phyloP scores from a whole-genome alignment of 2,888 invertebrate genomes.

The Coremacera marginata region DNA sequence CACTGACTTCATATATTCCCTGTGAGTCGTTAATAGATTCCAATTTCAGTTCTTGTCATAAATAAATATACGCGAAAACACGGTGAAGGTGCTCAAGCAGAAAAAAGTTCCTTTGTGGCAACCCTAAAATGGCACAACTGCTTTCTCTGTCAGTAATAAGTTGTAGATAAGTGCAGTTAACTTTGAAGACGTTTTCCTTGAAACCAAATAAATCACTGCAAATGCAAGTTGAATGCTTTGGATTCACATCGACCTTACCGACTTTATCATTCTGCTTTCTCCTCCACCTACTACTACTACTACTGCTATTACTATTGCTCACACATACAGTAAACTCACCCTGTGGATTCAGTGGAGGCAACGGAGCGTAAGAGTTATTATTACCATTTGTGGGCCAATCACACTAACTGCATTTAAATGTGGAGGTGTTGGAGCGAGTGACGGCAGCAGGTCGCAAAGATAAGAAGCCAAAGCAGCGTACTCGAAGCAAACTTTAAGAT shows the following conservation, averaged over 20 bases:
- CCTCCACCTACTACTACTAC: background rate
- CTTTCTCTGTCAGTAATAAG: conserved; percentile 33
- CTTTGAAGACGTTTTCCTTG: conserved; percentile 1
- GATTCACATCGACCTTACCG: background rate
- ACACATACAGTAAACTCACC: too few relatives aligned
- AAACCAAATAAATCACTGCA: conserved; percentile 35
- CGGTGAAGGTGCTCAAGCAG: conserved; percentile 26
- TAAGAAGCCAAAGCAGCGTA: conserved; percentile 12
- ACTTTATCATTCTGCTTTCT: background rate
- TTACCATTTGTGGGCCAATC: conserved; percentile 38
- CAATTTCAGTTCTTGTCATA: conserved; percentile 33
- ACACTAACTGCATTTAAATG: conserved; percentile 25
- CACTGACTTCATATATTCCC: background rate
- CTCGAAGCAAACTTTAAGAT: conserved; percentile 41
- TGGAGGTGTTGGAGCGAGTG: conserved; percentile 31
- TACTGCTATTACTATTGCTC: too few relatives aligned
- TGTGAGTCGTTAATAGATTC: conserved; percentile 13
- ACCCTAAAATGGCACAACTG: background rate
- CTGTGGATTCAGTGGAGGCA: conserved; percentile 36
- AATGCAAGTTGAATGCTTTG: background rate
- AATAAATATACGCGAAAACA: conserved; percentile 22
- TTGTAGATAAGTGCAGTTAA: conserved; percentile 38
- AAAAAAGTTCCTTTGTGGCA: conserved; percentile 12
- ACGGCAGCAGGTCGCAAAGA: background rate
- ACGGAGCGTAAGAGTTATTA: conserved; percentile 43